These are phyloP conservation scores for Psylliodes chrysocephalus DNA, from an alignment of 2,888 invertebrate species.

Conservation along the genomic window DNA sequence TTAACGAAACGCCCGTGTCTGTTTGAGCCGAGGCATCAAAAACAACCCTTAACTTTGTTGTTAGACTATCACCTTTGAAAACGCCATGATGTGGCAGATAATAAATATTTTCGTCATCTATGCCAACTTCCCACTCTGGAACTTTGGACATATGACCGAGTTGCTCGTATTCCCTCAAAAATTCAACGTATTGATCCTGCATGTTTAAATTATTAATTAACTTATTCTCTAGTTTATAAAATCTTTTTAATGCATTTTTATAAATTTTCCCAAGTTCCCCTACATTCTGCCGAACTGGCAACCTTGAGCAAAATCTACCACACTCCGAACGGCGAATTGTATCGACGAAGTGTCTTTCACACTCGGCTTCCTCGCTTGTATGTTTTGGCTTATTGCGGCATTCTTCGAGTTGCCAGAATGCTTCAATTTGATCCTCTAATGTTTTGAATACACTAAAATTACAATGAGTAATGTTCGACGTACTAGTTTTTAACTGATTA, in stretches of 20 bases:
- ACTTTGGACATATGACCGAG: neutral
- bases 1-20: constrained; percentile 38
- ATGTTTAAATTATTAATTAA: neutral
- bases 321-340: constrained; percentile 3
- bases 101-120: neutral
- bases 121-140: neutral
- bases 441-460: constrained; percentile 25
- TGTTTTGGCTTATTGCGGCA: neutral
- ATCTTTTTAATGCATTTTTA: neutral
- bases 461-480: neutral
- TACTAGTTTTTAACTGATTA: too few relatives aligned
- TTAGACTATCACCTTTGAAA: constrained; percentile 41
- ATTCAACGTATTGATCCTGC: neutral
- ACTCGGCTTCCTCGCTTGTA: constrained; percentile 23
- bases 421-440: constrained; percentile 15
- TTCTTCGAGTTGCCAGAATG: constrained; percentile 32
- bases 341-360: constrained; percentile 24
- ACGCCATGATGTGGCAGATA: constrained; percentile 51
- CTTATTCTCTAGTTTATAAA: neutral
- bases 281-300: constrained; percentile 19
- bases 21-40: constrained; percentile 46
- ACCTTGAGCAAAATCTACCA: constrained; percentile 28
- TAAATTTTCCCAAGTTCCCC: neutral
- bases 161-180: neutral
- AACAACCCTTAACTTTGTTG: constrained; percentile 49